These are phyloP conservation scores for Entomobrya multifasciata DNA, from an alignment of 2,888 invertebrate species.

Conservation along the genomic window DNA sequence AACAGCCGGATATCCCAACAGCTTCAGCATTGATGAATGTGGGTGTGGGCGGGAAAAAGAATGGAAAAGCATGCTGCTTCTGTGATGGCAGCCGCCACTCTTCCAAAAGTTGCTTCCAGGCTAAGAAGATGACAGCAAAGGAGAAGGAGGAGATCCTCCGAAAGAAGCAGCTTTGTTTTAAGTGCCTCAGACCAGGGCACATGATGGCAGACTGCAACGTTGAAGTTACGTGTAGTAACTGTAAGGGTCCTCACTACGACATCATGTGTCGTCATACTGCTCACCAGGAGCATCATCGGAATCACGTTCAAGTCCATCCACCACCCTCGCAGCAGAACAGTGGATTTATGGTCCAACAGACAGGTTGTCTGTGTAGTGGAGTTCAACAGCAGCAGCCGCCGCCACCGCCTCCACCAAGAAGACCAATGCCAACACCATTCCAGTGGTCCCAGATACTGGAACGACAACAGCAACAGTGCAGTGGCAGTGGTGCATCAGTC, in stretches of 20 bases:
- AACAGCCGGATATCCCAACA: not conserved
- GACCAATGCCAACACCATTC: not conserved
- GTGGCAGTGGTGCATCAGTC: not conserved
- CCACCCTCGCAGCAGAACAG: not conserved
- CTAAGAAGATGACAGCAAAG: not conserved
- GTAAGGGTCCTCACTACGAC: not conserved
- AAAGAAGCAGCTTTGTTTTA: not conserved
- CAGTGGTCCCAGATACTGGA: too few species aligned
- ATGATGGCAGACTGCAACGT: not conserved
- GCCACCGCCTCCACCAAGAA: not conserved
- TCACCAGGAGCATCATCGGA: not conserved
- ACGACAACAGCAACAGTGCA: not conserved
- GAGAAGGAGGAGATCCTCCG: not conserved
- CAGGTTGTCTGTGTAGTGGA: not conserved
- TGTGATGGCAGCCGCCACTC: constrained; percentile 26
- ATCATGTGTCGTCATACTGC: not conserved
- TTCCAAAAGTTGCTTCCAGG: not conserved
- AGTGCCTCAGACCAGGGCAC: not conserved
- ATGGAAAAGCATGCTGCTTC: not conserved
- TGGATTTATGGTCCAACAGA: not conserved
- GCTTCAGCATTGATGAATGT: not conserved
- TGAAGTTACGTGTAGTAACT: not conserved
- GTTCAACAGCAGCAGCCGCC: not conserved
- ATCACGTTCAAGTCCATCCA: too few species aligned
- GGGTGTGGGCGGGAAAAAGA: not conserved